Evolutionary conservation across 2,113 vertebrate species (phyloP), one percentile per base, ranked within the genome.

Genomic region (Tetrao urogallus): DNA sequence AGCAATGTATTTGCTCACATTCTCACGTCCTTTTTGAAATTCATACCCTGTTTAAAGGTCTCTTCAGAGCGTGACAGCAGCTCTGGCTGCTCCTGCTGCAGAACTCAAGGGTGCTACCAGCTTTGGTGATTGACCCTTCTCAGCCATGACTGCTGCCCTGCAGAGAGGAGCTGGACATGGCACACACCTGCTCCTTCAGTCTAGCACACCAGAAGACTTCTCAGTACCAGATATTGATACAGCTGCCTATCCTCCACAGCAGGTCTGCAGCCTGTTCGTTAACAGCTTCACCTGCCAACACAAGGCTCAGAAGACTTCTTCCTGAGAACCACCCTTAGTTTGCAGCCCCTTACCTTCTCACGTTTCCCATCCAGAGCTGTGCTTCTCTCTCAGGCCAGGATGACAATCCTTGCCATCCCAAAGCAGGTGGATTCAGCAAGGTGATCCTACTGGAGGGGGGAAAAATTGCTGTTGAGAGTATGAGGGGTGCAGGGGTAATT

Each of bases 201-300:
- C 47, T 66, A 10, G 54, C 57, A 20, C 54, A 38, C 15, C 11
- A 61, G 11, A 63, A 85, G 69, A 34, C 48, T 76, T 70, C n/a
- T 38, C 79, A 73, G 57, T 58, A n/a, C 28, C 72, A 67, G 22
- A 65, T 28, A 43, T 71, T 80, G 90, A 67, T 15, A 71, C 17
- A 80, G 34, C 42, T 81, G 47, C 56, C 75, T 76, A 76, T 43
- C 8, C 22, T 11, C 63, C 78, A 54, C 66, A 70, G 82, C 60
- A 73, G 40, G 66, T 50, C 47, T 19, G 64, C 25, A 81, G 73
- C 19, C 42, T 64, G 15, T 56, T 88, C 82, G 30, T 67, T 71
- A 88, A 71, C 38, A 84, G 38, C 60, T 81, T 76, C 72, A 81
- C 60, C 72, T 86, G 82, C 90, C 82, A 93, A 25, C 34, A 52